Percentiles rank a stretch among this genome's conserved stretches.
Conservation (phyloP, 2,797 vertebrate genomes). For the Sphenodon punctatus region DNA sequence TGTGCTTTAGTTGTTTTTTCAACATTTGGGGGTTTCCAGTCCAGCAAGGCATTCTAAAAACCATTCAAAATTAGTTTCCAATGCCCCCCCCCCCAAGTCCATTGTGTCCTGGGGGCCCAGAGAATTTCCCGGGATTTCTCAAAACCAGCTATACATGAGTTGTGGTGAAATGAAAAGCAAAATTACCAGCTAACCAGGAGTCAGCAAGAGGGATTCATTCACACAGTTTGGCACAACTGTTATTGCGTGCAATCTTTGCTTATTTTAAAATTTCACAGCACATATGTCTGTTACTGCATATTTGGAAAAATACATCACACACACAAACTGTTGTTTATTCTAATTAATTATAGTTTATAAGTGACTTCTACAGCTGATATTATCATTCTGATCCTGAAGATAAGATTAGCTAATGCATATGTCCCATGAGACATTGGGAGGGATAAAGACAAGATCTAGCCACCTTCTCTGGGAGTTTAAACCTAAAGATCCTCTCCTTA, state of each 20-base stretch:
- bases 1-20: too few species aligned
- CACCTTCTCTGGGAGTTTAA: background rate
- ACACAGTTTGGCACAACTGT: background rate
- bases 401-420: constrained; percentile 15
- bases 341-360: background rate
- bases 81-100: too few species aligned
- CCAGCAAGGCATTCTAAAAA: too few species aligned
- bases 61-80: too few species aligned
- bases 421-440: background rate
- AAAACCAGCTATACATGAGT: too few species aligned
- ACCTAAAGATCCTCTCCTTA: background rate
- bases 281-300: background rate
- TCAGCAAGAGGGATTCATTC: background rate
- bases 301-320: background rate
- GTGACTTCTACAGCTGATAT: background rate
- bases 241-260: background rate
- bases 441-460: background rate
- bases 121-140: too few species aligned
- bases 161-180: background rate
- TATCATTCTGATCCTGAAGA: constrained; percentile 17
- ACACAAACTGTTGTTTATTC: background rate
- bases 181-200: background rate
- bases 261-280: background rate
- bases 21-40: too few species aligned
- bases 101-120: too few species aligned